Base-by-base conservation (phyloP, 2,113 vertebrate species). In the Ptilorrhoa leucosticta region DNA sequence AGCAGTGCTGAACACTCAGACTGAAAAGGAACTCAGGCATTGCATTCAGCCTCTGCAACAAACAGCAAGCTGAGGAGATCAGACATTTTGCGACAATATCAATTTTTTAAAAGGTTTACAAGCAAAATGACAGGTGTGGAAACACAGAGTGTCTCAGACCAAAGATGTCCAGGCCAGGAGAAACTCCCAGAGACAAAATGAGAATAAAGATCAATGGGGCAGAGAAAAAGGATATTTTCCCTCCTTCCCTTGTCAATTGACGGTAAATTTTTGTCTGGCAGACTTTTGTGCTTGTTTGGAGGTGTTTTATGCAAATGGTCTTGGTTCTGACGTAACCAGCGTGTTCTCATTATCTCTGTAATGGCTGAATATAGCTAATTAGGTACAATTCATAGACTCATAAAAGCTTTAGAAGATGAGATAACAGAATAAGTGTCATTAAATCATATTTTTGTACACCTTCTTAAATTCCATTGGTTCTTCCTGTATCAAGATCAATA, bases 281-380 rank as follows among this genome's bases (percentile, higher is more conserved):
- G 61, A 51, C 2, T 70, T 69, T 37, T 56, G 35, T 68, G 12
- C 48, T 87, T 83, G 30, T 89, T 93, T 95, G 60, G 64, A 90
- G 15, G 33, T 60, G 15, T 75, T 80, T 82, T 87, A 78, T 56
- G 51, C 26, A 91, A 70, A 84, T 71, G 2, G 17, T 84, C 39
- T 83, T 23, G 9, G 53, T 71, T 56, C 56, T 56, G 56, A 63
- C 54, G 20, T 56, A 88, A 54, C 37, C 33, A 58, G 26, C 2
- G 7, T 61, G 44, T 83, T 83, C 77, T 94, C 87, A 92, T 95
- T 96, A 87, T 87, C 80, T 89, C 56, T 42, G 10, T 60, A 75
- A 79, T 89, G 64, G 68, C 39, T 51, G 48, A 78, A 48, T 84
- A 24, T 33, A 44, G 33, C 42, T 89, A 82, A 92, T 91, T 91